These are phyloP conservation scores for Macquaria australasica DNA, from an alignment of 2,113 vertebrate species.

Conservation along the genomic window DNA sequence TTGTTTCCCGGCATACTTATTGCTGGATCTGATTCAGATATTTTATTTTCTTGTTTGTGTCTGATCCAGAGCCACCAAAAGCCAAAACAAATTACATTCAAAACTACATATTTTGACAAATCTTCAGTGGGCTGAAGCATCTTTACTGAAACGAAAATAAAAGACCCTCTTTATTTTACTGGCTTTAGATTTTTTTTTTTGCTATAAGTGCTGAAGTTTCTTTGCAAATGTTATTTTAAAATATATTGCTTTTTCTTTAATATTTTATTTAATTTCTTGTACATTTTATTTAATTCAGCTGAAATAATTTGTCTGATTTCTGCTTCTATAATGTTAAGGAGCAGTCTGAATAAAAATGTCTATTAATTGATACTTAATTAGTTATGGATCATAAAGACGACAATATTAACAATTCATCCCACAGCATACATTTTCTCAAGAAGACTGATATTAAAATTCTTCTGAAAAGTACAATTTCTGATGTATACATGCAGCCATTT, in stretches of 20 bases:
- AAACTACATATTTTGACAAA: constrained; percentile 1
- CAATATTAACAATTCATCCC: not conserved
- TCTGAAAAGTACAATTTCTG: not conserved
- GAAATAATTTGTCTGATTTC: not conserved
- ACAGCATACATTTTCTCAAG: not conserved
- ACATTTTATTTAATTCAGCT: not conserved
- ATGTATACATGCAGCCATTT: not conserved
- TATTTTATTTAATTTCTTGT: not conserved
- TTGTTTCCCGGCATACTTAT: not conserved
- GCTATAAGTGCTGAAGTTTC: not conserved
- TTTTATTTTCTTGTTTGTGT: constrained; percentile 7
- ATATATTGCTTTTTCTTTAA: not conserved
- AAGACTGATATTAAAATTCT: not conserved
- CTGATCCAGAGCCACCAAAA: not conserved
- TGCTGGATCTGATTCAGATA: constrained; percentile 11
- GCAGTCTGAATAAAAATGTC: not conserved
- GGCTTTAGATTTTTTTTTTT: not conserved
- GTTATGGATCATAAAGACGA: not conserved
- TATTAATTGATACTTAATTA: no score
- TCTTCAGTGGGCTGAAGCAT: not conserved
- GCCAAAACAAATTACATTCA: not conserved
- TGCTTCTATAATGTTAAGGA: not conserved
- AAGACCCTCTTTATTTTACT: not conserved
- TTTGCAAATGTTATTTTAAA: not conserved
- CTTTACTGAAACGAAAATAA: not conserved